Base-by-base conservation (phyloP, 2,113 vertebrate species). In the Oxyura jamaicensis region DNA sequence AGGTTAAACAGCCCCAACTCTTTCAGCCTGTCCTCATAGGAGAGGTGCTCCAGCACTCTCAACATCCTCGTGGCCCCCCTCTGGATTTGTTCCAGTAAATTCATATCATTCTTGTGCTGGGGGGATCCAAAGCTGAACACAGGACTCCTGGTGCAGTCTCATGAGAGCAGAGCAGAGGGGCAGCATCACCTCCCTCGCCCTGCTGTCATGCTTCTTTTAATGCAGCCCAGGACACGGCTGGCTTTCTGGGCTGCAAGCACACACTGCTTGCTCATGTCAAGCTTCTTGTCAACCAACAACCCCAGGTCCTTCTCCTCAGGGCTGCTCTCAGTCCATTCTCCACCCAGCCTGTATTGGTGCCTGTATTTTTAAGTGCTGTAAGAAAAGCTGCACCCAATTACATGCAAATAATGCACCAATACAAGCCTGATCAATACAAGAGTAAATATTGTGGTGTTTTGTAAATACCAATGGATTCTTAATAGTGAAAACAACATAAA, bases 351-450 rank as follows among this genome's bases (percentile, higher is more conserved):
- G 26, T 55, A 16, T 55, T 9, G 8, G 14, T 29, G 26, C 52
- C 29, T 55, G 26, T 13, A 29, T 55, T 29, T 55, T 5, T 55
- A 55, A 55, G 13, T 13, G 35, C 22, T 25, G 26, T 31, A 65
- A 73, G 72, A 7, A 66, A 62, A 90, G 41, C 19, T 81, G 42
- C 52, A 39, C 11, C 8, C 0, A 1, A 78, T 29, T 0, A 68
- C 0, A 0, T 68, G 35, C 26, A 66, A 16, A 29, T 66, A 44
- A 26, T 0, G 0, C 48, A 31, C 9, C 59, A 73, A 94, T 50
- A 25, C 4, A 62, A 63, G 17, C 17, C 33, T 23, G 11, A 72
- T 33, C 11, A 71, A 53, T 0, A 42, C 6, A 83, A 31, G 9
- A 42, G 0, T 6, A 80, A 16, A 5, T 18, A n/a, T 46, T 93